phyloP scores from a whole-genome alignment of 2,888 invertebrate species.

The Andrena chrysosceles region DNA sequence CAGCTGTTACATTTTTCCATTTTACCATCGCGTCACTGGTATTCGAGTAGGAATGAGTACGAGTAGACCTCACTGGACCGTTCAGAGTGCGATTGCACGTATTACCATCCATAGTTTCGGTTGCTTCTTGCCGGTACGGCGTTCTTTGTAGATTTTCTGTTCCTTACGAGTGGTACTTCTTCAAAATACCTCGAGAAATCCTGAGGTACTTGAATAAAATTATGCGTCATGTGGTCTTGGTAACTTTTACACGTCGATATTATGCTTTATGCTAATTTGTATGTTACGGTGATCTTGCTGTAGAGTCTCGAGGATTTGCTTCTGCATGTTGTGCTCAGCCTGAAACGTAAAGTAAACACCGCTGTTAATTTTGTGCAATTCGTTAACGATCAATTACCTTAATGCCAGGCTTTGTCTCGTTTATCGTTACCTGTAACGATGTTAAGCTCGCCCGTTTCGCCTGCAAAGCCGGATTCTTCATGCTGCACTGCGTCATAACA shows the following conservation, averaged over 20 bases:
- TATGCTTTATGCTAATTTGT: constrained; percentile 79
- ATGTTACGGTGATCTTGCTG: constrained; percentile 83
- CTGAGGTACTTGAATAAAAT: not conserved
- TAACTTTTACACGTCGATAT: constrained; percentile 77
- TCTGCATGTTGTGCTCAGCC: constrained; percentile 82
- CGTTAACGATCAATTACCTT: no score
- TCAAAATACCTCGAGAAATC: constrained; percentile 48
- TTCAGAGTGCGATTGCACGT: constrained; percentile 47
- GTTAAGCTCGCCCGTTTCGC: constrained; percentile 76
- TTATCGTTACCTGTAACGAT: constrained; percentile 74
- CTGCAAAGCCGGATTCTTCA: constrained; percentile 76
- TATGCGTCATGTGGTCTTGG: not conserved
- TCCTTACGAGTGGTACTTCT: not conserved
- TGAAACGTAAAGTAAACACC: constrained; percentile 54
- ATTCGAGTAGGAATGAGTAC: constrained; percentile 24
- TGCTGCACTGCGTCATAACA: constrained; percentile 75
- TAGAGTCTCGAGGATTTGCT: constrained; percentile 81
- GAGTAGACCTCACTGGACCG: constrained; percentile 32
- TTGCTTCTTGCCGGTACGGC: not conserved
- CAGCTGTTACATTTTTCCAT: constrained; percentile 13
- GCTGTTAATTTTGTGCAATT: not conserved
- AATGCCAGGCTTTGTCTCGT: not conserved
- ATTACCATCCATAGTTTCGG: not conserved
- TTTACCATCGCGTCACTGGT: constrained; percentile 28
- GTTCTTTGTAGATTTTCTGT: not conserved